Base-by-base conservation (phyloP, 2,797 vertebrate genomes). In the Channallabes apus region DNA sequence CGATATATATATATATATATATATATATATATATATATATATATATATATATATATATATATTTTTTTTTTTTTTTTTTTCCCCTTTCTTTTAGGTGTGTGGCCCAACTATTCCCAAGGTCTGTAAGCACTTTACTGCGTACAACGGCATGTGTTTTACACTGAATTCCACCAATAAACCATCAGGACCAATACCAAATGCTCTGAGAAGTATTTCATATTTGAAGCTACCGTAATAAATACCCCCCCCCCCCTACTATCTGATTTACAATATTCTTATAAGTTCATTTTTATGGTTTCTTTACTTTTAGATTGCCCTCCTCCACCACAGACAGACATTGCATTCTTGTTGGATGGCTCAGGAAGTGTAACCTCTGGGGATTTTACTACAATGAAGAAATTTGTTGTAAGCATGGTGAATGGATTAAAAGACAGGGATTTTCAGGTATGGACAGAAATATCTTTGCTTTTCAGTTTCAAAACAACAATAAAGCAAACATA, bases 311-410 rank as follows among this genome's bases (percentile, higher is more conserved):
- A 46, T 11, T 46, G 46, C 46, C 46, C 46, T 11, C 46, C 46
- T 46, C 46, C 46, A 18, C 20, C 2, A 6, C 8, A 82, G 82
- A 89, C 92, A 77, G 94, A 95, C 69, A 93, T 95, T 14, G 93
- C 92, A 0, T 94, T 95, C 87, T 88, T 95, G 6, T 56, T 95
- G 85, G 95, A 95, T 56, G 94, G 94, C 6, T 95, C 95, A 51
- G 93, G 94, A 20, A 95, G 95, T 38, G 91, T 94, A 0, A 0
- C 0, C 0, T 0, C 0, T 0, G 0, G 0, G 0, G 89, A 95
- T 6, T 95, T 95, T 86, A 0, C 0, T 0, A 87, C 0, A 68
- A 94, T 95, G 94, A 94, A 94, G 88, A 0, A 0, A 0, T 95
- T 95, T 90, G 92, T 95, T 32, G 88, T 17, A 88, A 11, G 51